Evolutionary conservation across 2,888 invertebrate species (phyloP).

Genomic region (Trissolcus japonicus): DNA sequence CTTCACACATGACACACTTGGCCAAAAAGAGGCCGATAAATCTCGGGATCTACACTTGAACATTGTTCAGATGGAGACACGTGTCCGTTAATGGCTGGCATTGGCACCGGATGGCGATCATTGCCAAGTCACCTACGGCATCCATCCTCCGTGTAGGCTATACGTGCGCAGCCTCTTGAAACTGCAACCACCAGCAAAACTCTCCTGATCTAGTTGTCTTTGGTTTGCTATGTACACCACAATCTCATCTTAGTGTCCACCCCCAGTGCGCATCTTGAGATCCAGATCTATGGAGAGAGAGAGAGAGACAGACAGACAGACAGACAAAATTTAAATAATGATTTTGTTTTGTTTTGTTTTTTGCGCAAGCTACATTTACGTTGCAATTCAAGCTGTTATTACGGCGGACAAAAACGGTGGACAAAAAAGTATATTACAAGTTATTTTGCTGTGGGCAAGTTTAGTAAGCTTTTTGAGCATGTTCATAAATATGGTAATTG

Average conservation of each 20-base stretch:
- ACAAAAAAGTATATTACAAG: conserved; percentile 1
- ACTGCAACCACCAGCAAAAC: conserved; percentile 56
- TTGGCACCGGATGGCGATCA: conserved; percentile 74
- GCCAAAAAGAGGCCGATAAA: conserved; percentile 63
- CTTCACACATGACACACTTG: conserved; percentile 33
- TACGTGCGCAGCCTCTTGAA: conserved; percentile 72
- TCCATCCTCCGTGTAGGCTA: conserved; percentile 65
- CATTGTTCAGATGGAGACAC: conserved; percentile 72
- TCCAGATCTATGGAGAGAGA: too few species aligned
- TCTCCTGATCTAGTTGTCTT: conserved; percentile 41
- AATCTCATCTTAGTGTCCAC: conserved; percentile 57
- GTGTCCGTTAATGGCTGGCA: conserved; percentile 75
- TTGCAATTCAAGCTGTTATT: too few species aligned
- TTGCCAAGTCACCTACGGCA: conserved; percentile 72
- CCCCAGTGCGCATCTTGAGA: conserved; percentile 61
- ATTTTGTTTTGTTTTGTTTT: too few species aligned
- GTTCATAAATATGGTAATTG: conserved; percentile 30
- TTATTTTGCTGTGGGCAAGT: conserved; percentile 1
- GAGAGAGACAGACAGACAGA: too few species aligned
- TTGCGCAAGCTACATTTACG: too few species aligned
- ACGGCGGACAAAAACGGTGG: background rate
- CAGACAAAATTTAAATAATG: too few species aligned
- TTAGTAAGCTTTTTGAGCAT: conserved; percentile 7
- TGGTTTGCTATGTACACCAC: conserved; percentile 52
- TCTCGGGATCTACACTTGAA: conserved; percentile 62